These are phyloP conservation scores for Autographa gamma DNA, from an alignment of 2,888 invertebrate species.

Conservation along the genomic window DNA sequence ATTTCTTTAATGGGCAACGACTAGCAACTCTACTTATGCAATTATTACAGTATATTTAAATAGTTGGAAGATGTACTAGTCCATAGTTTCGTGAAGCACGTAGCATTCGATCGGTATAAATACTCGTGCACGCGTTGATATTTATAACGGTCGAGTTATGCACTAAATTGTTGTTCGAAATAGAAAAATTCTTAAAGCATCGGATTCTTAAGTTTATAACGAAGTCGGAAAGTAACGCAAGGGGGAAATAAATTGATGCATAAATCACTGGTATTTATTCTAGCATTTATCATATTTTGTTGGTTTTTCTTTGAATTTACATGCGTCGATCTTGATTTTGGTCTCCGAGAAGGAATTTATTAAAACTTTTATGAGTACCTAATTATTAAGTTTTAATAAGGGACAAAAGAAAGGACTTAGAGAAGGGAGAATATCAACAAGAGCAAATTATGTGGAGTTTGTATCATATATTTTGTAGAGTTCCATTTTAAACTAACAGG, in stretches of 20 bases:
- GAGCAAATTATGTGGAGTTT: not conserved
- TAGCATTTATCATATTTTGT: not conserved
- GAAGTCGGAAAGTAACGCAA: not conserved
- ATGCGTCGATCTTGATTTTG: too few species aligned
- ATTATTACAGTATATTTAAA: slow-evolving; percentile 36
- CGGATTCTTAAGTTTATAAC: not conserved
- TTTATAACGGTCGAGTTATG: slow-evolving; percentile 42
- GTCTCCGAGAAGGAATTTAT: too few species aligned
- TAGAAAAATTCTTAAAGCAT: slow-evolving; percentile 17
- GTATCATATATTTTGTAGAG: not conserved
- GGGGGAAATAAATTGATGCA: not conserved
- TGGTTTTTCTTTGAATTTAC: not conserved
- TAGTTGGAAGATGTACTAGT: slow-evolving; percentile 20
- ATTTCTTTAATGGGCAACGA: slow-evolving; percentile 39
- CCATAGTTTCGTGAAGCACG: slow-evolving; percentile 40
- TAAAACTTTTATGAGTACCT: not conserved
- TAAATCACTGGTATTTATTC: not conserved
- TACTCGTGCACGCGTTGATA: slow-evolving; percentile 35
- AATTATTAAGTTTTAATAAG: not conserved
- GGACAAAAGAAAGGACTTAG: too few species aligned
- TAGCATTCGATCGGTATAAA: slow-evolving; percentile 45
- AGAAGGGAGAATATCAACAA: not conserved
- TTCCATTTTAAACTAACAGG: too few species aligned
- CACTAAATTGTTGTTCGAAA: slow-evolving; percentile 41
- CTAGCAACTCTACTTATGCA: slow-evolving; percentile 23